Evolutionary conservation across 2,113 vertebrate species (phyloP).

Genomic region (Arenaria interpres): DNA sequence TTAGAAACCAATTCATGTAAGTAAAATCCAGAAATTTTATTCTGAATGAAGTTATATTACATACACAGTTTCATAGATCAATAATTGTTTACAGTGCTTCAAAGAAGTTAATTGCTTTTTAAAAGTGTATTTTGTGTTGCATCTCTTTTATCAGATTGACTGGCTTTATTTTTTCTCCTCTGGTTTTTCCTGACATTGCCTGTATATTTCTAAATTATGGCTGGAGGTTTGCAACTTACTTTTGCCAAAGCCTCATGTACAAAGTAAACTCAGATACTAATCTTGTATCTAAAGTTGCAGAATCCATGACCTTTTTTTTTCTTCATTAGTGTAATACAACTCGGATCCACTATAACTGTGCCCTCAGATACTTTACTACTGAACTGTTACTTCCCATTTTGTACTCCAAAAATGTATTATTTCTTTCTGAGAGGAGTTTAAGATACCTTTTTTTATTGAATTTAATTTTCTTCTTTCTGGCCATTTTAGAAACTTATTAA

Average conservation of each 20-base stretch:
- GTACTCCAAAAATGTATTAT: not conserved
- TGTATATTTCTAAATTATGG: not conserved
- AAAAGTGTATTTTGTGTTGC: not conserved
- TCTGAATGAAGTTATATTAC: not conserved
- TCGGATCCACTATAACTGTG: not conserved
- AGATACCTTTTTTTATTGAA: not conserved
- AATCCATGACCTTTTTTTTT: not conserved
- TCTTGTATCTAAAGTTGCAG: not conserved
- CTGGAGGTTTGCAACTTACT: not conserved
- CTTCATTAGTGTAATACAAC: not conserved
- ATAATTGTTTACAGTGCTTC: not conserved
- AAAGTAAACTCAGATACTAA: not conserved
- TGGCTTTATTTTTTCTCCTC: not conserved
- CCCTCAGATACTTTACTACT: not conserved
- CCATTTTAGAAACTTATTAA: not conserved
- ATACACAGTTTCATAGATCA: not conserved
- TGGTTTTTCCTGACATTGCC: not conserved
- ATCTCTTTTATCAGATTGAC: not conserved
- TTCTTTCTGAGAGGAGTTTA: not conserved
- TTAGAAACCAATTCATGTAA: not conserved
- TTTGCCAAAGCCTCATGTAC: not conserved
- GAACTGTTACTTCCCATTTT: not conserved
- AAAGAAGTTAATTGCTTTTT: not conserved
- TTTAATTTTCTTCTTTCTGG: not conserved
- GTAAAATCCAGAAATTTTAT: not conserved